Percentiles rank a stretch among this genome's conserved stretches.
Evolutionary conservation across 1,140 invertebrate genomes (phyloP).

Genomic region (Plodia interpunctella): DNA sequence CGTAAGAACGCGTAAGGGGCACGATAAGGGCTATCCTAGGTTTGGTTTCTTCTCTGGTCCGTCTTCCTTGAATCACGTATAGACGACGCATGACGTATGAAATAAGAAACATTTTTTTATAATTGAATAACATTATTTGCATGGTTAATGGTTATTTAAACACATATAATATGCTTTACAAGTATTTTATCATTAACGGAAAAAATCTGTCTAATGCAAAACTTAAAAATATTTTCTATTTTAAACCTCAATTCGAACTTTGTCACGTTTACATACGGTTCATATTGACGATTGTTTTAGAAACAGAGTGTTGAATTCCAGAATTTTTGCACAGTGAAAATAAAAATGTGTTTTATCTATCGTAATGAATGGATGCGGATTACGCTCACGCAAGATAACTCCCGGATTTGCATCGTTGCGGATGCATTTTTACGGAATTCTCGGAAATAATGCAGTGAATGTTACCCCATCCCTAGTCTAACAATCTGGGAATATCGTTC

Average conservation of each 20-base stretch:
- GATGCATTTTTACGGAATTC: not conserved
- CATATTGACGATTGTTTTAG: not conserved
- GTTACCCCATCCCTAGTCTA: not conserved
- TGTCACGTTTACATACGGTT: not conserved
- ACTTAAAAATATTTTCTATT: not conserved
- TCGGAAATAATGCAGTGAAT: not conserved
- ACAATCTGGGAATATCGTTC: not conserved
- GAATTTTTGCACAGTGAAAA: not conserved
- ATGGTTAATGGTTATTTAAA: too few species aligned
- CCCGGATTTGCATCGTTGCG: slow-evolving; percentile 1
- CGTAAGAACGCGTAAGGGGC: too few species aligned
- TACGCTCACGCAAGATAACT: not conserved
- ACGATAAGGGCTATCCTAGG: too few species aligned
- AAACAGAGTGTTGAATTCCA: not conserved
- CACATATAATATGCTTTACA: too few species aligned
- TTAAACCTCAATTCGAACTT: not conserved
- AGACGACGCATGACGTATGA: too few species aligned
- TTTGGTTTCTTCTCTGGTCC: too few species aligned
- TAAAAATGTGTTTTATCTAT: slow-evolving; percentile 7
- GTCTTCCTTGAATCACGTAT: too few species aligned
- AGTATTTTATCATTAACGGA: too few species aligned
- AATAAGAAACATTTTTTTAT: too few species aligned
- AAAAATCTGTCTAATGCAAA: not conserved
- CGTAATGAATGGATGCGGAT: slow-evolving; percentile 1
- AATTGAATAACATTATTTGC: too few species aligned